Base-by-base conservation (phyloP, 2,888 invertebrate genomes). In the Tanytarsus gracilentus region DNA sequence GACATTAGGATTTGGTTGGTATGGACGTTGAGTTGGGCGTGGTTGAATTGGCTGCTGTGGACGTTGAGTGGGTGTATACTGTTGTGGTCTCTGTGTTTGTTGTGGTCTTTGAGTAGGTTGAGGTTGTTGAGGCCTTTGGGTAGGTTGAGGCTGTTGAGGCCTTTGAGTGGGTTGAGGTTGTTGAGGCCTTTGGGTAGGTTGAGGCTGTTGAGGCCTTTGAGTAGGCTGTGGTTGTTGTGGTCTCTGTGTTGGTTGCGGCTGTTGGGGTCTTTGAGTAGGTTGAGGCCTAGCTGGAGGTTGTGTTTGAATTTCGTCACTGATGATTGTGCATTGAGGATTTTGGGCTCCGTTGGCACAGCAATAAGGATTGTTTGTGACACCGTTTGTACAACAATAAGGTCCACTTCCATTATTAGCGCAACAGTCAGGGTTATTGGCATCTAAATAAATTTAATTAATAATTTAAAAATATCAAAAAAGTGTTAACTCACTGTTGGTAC, bases 1-100 rank as follows among this genome's bases (percentile, higher is more conserved):
- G 9, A 56, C 26, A 7, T 23, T 39, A 58, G 69, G 70, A 4
- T 69, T 68, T 16, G 44, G 58, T 5, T 29, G 18, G 6, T 27
- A 50, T 16, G 50, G 50, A 14, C 50, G 26, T 50, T 50, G 50
- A 4, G 50, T 50, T 1, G 48, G 44, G n/a, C 44, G 8, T 40
- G 2, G 49, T 2, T 23, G 49, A 8, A 25, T 18, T 48, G 49
- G 25, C n/a, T 14, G 44, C n/a, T 18, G 8, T 16, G 44, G 44
- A 18, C 44, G 25, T 26, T 27, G 50, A 8, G 50, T 23, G 1
- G 26, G 26, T 26, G 26, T 7, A 18, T 9, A 18, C 9, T 18
- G 18, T 16, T 44, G 18, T n/a, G 44, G 44, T 4, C 8, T 2
- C 8, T 44, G 44, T 5, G 44, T 26, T 23, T 25, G n/a, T n/a